Base-by-base conservation (phyloP, 23 tunicate species). In the Ciona savignyi region DNA sequence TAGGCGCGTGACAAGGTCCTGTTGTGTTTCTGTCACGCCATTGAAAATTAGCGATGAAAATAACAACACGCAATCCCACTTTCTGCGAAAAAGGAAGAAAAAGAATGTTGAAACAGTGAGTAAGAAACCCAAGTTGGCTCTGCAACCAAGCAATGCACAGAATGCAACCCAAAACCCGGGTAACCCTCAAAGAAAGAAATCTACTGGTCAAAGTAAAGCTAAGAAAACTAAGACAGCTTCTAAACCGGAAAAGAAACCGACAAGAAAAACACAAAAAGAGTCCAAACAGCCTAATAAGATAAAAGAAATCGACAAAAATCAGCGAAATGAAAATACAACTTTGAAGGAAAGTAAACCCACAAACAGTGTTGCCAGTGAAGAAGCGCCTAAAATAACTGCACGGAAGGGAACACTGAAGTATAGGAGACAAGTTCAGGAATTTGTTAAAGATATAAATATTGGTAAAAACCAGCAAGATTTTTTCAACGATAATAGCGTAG, bases 331-430 rank as follows among this genome's bases (percentile, higher is more conserved):
- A 15, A 42, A 42, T 15, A 42, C 11, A 9, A 42, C 9, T 6
- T 6, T 6, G 15, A 9, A 42, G 15, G 56, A 42, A 6, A 15
- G 9, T 42, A 15, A 9, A 6, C 15, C 56, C 9, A 42, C 9
- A 42, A 42, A 42, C 56, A 42, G 11, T 64, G 28, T 6, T 23
- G 11, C 68, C n/a, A 64, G n/a, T 6, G 68, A 4, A 6, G 28
- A 64, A 64, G 22, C 68, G 6, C 67, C 15, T 42, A 42, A 33
- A 65, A 30, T 80, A 9, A 72, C 85, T 23, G 78, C 78, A 19
- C 32, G 64, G 0, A 71, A 63, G 4, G 73, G 78, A 0, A 80
- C 85, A 64, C 3, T 80, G 65, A 80, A 80, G 51, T 78, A 35
- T 26, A 72, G 78, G 34, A 63, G 72, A 60, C 85, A 80, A 42